Evolutionary conservation across 2,888 invertebrate species (phyloP).

Genomic region (Leistus spinibarbis): DNA sequence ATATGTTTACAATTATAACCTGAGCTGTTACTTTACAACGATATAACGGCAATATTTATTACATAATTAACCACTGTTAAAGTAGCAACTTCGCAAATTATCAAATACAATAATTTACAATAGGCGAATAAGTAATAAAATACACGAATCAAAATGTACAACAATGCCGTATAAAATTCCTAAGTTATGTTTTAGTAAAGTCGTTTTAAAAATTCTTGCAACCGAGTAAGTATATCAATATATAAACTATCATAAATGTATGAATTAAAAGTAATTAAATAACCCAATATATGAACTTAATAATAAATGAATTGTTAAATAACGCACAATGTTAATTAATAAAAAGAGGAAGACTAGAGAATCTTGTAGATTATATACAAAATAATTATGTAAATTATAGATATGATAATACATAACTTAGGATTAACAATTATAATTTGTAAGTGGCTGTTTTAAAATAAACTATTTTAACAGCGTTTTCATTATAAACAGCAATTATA

Average conservation of each 20-base stretch:
- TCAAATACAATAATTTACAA: conserved; percentile 13
- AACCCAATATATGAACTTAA: neutral
- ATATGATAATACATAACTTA: conserved; percentile 32
- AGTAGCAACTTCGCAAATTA: conserved; percentile 20
- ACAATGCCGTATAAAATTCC: conserved; percentile 31
- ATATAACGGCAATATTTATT: conserved; percentile 21
- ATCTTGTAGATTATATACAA: conserved; percentile 18
- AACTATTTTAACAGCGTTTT: conserved; percentile 16
- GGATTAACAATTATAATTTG: conserved; percentile 29
- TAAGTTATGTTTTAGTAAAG: conserved; percentile 22
- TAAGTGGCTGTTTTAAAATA: conserved; percentile 21
- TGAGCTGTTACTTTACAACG: conserved; percentile 29
- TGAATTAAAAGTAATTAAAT: neutral
- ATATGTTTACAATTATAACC: conserved; percentile 30
- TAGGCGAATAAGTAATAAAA: conserved; percentile 15
- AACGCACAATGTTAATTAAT: neutral
- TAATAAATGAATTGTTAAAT: neutral
- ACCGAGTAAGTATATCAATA: too few relatives aligned
- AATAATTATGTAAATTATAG: conserved; percentile 11
- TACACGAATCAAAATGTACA: conserved; percentile 31
- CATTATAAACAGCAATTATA: conserved; percentile 11
- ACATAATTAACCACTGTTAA: neutral
- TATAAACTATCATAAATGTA: neutral
- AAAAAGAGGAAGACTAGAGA: conserved; percentile 34
- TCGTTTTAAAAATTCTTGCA: too few relatives aligned